These are phyloP conservation scores for Lochmaea crataegi DNA, from an alignment of 2,888 invertebrate species.

Conservation along the genomic window DNA sequence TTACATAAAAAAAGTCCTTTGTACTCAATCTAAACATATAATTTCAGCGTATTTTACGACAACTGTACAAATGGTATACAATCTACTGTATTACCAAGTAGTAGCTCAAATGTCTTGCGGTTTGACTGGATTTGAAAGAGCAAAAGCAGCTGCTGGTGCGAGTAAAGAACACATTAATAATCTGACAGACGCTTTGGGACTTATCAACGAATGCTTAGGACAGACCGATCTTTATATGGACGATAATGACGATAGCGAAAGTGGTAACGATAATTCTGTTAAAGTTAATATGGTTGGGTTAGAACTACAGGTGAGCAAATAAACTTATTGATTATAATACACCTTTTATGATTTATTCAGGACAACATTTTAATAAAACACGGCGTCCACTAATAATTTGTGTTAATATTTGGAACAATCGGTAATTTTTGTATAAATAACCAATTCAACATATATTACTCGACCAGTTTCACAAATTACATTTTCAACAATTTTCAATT, in stretches of 20 bases:
- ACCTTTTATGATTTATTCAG: neutral
- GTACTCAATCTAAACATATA: constrained; percentile 18
- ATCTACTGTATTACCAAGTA: constrained; percentile 90
- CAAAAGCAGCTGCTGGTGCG: constrained; percentile 60
- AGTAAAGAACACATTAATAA: constrained; percentile 57
- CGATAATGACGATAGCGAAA: constrained; percentile 64
- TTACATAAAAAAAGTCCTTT: neutral
- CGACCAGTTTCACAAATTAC: too few species aligned
- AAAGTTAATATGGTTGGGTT: constrained; percentile 61
- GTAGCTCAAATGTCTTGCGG: constrained; percentile 82
- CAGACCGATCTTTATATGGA: constrained; percentile 72
- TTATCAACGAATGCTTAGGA: constrained; percentile 67
- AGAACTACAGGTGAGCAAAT: constrained; percentile 62
- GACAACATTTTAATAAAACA: too few species aligned
- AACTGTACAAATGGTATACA: constrained; percentile 88
- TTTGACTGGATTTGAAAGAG: constrained; percentile 74
- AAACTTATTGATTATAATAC: neutral
- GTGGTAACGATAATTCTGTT: constrained; percentile 39
- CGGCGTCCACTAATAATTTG: too few species aligned
- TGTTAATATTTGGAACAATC: too few species aligned
- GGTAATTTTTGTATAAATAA: too few species aligned
- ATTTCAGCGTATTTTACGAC: constrained; percentile 87
- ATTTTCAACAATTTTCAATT: too few species aligned
- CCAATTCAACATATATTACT: too few species aligned
- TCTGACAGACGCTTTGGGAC: constrained; percentile 62